A percentile compares a stretch with the other conserved stretches of the same genome.
phyloP scores from a whole-genome alignment of 2,113 vertebrate genomes.

The Callospermophilus lateralis region DNA sequence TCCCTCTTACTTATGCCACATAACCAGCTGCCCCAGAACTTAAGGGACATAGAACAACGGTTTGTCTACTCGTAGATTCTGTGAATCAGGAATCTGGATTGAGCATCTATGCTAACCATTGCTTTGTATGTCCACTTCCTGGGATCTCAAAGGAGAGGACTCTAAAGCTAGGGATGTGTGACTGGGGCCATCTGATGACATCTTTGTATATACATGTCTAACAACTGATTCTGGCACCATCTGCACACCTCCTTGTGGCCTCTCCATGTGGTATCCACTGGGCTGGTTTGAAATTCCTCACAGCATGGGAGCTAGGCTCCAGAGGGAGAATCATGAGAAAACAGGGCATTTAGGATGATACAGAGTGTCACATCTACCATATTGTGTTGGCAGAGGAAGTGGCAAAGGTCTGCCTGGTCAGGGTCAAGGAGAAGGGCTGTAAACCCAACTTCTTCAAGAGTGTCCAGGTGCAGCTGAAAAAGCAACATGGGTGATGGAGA shows the following conservation, averaged over 20 bases:
- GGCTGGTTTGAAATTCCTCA: neutral
- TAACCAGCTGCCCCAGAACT: neutral
- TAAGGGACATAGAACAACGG: neutral
- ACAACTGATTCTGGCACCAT: too few relatives aligned
- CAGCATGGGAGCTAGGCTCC: too few relatives aligned
- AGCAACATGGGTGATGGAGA: neutral
- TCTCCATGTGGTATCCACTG: rapidly evolving
- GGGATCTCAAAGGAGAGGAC: neutral
- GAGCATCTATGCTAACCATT: neutral
- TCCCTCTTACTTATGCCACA: neutral
- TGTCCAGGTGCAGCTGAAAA: neutral
- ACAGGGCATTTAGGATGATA: neutral
- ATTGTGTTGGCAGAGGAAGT: neutral
- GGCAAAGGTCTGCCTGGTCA: neutral
- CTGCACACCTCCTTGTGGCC: rapidly evolving
- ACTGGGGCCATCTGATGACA: neutral
- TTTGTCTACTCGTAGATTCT: neutral
- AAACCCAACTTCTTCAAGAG: rapidly evolving
- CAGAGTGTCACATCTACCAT: neutral
- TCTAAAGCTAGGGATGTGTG: neutral
- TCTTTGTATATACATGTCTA: neutral
- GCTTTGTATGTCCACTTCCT: neutral
- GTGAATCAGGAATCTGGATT: neutral
- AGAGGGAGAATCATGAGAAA: neutral
- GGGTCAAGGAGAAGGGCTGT: too few relatives aligned